A percentile compares a stretch with the other conserved stretches of the same genome.
Conservation (phyloP, 30 jellyfish, hydroid and myxozoan species). For the Chrysaora quinquecirrha region DNA sequence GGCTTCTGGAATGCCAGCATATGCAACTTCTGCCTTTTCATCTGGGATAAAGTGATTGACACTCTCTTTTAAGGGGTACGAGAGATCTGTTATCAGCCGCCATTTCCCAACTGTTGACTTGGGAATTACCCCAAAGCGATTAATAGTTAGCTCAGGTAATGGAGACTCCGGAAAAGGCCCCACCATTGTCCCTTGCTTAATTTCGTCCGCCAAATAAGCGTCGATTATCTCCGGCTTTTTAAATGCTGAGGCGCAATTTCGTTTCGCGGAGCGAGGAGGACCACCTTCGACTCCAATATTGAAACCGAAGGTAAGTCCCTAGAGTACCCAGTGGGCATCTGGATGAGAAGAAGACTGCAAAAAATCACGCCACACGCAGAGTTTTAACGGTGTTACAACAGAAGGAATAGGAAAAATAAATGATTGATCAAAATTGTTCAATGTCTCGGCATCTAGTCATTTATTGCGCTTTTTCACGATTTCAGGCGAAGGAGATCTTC, state of each 20-base stretch:
- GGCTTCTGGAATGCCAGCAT: too few relatives aligned
- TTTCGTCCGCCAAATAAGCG: slow-evolving; percentile 29
- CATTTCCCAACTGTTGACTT: too few relatives aligned
- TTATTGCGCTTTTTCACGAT: background rate
- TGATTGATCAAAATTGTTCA: background rate
- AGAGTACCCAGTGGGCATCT: too few relatives aligned
- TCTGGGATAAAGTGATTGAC: slow-evolving; percentile 58
- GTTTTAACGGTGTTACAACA: too few relatives aligned
- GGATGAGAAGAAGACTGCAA: too few relatives aligned
- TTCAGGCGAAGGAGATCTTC: background rate
- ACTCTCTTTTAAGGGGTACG: slow-evolving; percentile 54
- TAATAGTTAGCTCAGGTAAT: too few relatives aligned
- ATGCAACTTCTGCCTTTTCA: slow-evolving; percentile 56
- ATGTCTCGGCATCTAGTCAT: too few relatives aligned
- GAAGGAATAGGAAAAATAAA: background rate
- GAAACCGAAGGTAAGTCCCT: slow-evolving; percentile 11
- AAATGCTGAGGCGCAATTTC: background rate
- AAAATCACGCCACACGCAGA: too few relatives aligned
- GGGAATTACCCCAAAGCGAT: too few relatives aligned
- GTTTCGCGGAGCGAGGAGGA: background rate
- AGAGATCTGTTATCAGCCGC: too few relatives aligned
- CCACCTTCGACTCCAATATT: too few relatives aligned
- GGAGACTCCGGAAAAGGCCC: slow-evolving; percentile 86
- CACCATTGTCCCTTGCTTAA: slow-evolving; percentile 50
- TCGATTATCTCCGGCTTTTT: too few relatives aligned